Base-by-base conservation (phyloP, 2,888 invertebrate genomes). In the Arrhopalites spinosus region DNA sequence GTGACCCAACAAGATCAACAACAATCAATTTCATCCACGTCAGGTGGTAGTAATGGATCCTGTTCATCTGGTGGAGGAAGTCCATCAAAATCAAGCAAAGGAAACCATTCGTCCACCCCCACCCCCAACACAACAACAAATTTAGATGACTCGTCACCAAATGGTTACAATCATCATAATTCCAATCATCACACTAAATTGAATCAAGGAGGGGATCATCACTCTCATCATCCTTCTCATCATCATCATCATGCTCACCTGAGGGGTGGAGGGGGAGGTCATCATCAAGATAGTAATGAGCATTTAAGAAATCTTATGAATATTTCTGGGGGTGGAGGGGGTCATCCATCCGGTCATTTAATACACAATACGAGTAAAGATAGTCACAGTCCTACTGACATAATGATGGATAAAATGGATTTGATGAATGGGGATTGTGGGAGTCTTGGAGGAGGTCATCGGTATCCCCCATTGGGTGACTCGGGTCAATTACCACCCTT, bases 1-100 rank as follows among this genome's bases (percentile, higher is more conserved):
- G 88, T 83, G 36, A 83, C 83, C 7, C 83, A 88, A 76, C 89
- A 89, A 79, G 88, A 88, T 78, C 86, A 88, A 76, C 87, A 87
- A 76, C 86, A 85, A 75, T 81, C 81, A 69, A 80, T 78, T 77
- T 80, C 80, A 20, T 81, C 81, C 43, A 81, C 81, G 61, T 79
- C 81, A 56, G 83, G 83, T 74, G 81, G 81, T 64, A 77, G 80
- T 76, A 78, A 81, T 68, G 79, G 81, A 56, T 72, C 72, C 15
- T 77, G 77, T 74, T 76, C 81, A 59, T 80, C 76, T 36, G 72
- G 78, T 67, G 79, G 89, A 15, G 78, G 80, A 47, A 80, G 81
- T 47, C 53, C 78, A 36, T 76, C 75, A 45, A 87, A 73, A 17
- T 30, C 64, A 15, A 36, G 67, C 20, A n/a, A 71, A 23, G 66